phyloP scores from a whole-genome alignment of 2,113 vertebrate genomes.

The Loxodonta africana region DNA sequence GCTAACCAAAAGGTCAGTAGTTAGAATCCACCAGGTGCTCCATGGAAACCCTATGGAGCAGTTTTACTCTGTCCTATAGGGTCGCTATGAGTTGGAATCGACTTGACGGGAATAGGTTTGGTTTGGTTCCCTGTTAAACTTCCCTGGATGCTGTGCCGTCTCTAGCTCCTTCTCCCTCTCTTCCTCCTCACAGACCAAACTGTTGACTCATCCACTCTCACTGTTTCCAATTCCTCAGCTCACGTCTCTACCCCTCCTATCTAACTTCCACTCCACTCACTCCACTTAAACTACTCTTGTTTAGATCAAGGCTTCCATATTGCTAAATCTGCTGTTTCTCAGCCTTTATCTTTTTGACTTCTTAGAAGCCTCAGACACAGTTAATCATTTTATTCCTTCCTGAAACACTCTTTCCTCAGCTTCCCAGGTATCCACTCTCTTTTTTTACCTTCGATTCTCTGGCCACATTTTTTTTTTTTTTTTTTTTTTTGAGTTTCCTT shows the following conservation, averaged over 20 bases:
- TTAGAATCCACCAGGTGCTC: too few relatives aligned
- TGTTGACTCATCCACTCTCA: neutral
- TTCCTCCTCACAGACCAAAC: neutral
- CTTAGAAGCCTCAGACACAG: neutral
- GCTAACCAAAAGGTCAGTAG: too few relatives aligned
- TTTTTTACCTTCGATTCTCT: neutral
- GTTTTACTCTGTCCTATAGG: too few relatives aligned
- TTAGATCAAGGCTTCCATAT: fast-evolving
- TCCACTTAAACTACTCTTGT: neutral
- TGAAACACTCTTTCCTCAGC: neutral
- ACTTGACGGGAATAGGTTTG: too few relatives aligned
- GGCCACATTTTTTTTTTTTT: too few relatives aligned
- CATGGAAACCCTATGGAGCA: too few relatives aligned
- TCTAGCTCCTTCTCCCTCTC: neutral
- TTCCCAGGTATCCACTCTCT: neutral
- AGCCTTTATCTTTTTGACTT: neutral
- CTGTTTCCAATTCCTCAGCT: neutral
- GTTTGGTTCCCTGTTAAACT: too few relatives aligned
- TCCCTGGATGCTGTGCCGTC: fast-evolving
- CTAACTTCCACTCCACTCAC: neutral
- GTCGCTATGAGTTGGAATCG: too few relatives aligned
- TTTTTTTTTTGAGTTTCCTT: neutral
- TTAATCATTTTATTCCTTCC: neutral
- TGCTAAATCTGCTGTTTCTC: neutral
- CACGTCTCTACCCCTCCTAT: neutral